A percentile compares a stretch with the other conserved stretches of the same genome.
phyloP scores from a whole-genome alignment of 2,797 vertebrate species.

The Sternotherus odoratus region DNA sequence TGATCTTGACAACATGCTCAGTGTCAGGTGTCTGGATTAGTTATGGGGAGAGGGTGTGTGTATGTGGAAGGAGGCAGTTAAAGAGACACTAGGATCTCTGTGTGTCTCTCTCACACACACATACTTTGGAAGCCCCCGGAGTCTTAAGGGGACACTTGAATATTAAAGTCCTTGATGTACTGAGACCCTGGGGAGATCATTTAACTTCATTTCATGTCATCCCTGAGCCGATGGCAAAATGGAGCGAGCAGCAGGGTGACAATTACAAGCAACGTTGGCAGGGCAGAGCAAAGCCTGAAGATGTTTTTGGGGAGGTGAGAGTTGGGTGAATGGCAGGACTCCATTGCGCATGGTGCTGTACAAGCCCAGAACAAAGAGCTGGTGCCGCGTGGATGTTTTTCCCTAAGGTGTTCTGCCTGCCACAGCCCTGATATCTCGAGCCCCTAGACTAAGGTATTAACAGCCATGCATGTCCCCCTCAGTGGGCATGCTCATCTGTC shows the following conservation, averaged over 20 bases:
- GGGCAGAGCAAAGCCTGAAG: neutral
- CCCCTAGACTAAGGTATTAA: neutral
- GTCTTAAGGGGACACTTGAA: too few relatives aligned
- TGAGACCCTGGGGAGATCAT: neutral
- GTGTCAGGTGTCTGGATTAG: neutral
- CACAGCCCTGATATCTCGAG: neutral
- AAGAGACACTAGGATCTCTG: neutral
- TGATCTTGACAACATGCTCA: neutral
- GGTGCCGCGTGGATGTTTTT: neutral
- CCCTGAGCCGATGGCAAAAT: neutral
- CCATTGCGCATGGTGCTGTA: neutral
- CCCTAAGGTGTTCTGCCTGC: conserved; percentile 6
- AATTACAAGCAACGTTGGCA: neutral
- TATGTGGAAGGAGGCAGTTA: neutral
- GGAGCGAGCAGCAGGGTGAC: neutral
- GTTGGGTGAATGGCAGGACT: neutral
- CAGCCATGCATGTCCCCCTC: neutral
- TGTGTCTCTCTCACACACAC: neutral
- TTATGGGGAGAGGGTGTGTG: neutral
- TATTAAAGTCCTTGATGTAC: neutral
- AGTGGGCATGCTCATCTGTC: neutral
- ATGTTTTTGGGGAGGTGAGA: neutral
- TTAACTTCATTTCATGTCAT: neutral
- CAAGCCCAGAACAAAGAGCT: neutral
- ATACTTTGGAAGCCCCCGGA: neutral